phyloP scores from a whole-genome alignment of 2,113 vertebrate species.

The Thalassarche chlororhynchos region DNA sequence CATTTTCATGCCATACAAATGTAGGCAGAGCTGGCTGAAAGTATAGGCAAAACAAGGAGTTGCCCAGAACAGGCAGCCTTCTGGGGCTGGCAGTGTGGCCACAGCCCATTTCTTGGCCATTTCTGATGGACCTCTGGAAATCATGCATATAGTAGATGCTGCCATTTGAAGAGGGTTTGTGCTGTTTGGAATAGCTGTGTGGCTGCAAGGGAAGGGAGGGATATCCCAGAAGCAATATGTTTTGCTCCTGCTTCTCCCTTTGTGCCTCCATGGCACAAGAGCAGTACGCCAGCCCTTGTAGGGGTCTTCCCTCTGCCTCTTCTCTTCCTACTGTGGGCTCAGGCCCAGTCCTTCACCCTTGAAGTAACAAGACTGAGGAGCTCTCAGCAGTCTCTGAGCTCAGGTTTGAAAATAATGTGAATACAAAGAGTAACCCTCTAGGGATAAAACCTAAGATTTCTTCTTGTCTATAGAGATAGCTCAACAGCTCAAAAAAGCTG shows the following conservation, averaged over 20 bases:
- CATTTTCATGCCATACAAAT: not conserved
- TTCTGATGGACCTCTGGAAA: not conserved
- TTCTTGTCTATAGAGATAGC: not conserved
- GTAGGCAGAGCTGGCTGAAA: not conserved
- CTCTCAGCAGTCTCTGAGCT: not conserved
- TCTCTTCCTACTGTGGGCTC: not conserved
- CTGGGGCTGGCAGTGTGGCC: not conserved
- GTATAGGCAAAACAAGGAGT: not conserved
- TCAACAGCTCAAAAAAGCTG: not conserved
- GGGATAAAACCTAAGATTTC: not conserved
- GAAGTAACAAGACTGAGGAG: not conserved
- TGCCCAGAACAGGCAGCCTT: not conserved
- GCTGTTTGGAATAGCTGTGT: not conserved
- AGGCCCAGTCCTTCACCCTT: not conserved
- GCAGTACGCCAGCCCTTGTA: fast-evolving
- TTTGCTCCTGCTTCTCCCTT: not conserved
- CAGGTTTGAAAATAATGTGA: not conserved
- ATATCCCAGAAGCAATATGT: not conserved
- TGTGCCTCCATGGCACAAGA: not conserved
- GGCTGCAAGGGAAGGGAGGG: not conserved
- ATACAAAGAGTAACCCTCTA: not conserved
- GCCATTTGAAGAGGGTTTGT: not conserved
- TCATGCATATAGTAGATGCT: not conserved
- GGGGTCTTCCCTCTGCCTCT: not conserved
- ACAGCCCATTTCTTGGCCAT: not conserved